Evolutionary conservation across 2,888 invertebrate genomes (phyloP), one percentile per base, ranked within the genome.

Genomic region (Harpalus rubripes): DNA sequence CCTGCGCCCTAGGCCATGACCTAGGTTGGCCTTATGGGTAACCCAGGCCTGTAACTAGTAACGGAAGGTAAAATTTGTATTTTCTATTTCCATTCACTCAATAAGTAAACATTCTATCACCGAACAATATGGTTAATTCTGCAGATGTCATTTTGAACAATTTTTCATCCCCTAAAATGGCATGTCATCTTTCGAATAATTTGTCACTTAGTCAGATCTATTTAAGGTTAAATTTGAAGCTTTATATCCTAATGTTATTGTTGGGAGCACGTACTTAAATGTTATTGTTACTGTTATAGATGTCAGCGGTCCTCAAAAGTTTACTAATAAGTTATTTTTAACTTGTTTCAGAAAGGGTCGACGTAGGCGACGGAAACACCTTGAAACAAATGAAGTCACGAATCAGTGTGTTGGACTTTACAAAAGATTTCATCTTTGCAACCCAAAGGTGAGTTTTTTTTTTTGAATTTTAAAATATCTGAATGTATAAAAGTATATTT

Each of bases 391-490:
- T 39, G 85, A 85, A 82, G 81, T 82, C 12, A 83, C 88, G 87
- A 91, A 88, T 89, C 91, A 95, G 88, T 97, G 96, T 90, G 94
- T 95, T 61, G 96, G 97, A 18, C 92, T 95, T 16, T 94, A 94
- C 88, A 94, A 95, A 89, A 92, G 96, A 84, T 96, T 95, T 91
- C 96, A 96, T 89, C 94, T 96, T 89, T 97, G 97, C 91, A 96
- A 96, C 90, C 95, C 94, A 87, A 94, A 95, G 92, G 96, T 96
- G 91, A 92, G 91, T 1, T 44, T 3, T 44, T 10, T 10, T 44
- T 44, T 44, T 10, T 1, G 6, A 44, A 44, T 44, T 44, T 10
- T 10, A 44, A n/a, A n/a, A n/a, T n/a, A n/a, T n/a, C n/a, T n/a
- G n/a, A n/a, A n/a, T n/a, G n/a, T n/a, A n/a, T n/a, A n/a, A n/a